Evolutionary conservation across 2,113 vertebrate species (phyloP).

Genomic region (Echinops telfairi): DNA sequence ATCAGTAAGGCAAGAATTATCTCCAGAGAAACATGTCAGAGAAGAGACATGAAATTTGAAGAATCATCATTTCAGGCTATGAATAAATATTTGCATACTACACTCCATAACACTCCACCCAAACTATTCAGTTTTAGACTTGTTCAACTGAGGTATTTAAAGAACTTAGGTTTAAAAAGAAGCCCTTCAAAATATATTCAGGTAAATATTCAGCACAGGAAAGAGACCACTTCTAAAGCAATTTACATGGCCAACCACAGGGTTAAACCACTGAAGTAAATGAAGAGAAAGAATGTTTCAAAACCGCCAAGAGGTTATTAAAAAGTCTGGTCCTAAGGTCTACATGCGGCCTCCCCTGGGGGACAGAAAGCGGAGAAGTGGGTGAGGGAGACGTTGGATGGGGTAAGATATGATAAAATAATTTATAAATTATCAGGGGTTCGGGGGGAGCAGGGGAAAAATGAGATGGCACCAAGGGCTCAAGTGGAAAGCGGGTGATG

Average conservation of each 20-base stretch:
- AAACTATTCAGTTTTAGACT: slow-evolving; percentile 15
- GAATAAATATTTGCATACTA: neutral
- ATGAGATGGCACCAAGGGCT: too few relatives aligned
- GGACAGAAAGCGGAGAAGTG: too few relatives aligned
- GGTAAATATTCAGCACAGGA: neutral
- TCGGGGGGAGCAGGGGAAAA: too few relatives aligned
- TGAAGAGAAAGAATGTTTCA: neutral
- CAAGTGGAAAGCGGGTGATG: too few relatives aligned
- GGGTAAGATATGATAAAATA: too few relatives aligned
- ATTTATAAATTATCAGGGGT: too few relatives aligned
- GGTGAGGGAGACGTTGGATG: too few relatives aligned
- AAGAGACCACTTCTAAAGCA: neutral
- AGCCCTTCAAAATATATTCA: neutral
- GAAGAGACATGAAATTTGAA: slow-evolving; percentile 88
- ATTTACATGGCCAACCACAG: neutral
- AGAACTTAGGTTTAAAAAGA: slow-evolving; percentile 1
- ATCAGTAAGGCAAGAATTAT: slow-evolving; percentile 72
- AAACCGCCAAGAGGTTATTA: neutral
- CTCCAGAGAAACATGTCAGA: slow-evolving; percentile 86
- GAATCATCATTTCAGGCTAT: slow-evolving; percentile 84
- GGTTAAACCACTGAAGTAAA: neutral
- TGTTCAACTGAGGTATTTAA: neutral
- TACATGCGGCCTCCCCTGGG: too few relatives aligned
- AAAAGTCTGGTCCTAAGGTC: neutral
- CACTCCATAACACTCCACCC: neutral